Evolutionary conservation across 2,888 invertebrate genomes (phyloP).

Genomic region (Drosophila kambysellisi): DNA sequence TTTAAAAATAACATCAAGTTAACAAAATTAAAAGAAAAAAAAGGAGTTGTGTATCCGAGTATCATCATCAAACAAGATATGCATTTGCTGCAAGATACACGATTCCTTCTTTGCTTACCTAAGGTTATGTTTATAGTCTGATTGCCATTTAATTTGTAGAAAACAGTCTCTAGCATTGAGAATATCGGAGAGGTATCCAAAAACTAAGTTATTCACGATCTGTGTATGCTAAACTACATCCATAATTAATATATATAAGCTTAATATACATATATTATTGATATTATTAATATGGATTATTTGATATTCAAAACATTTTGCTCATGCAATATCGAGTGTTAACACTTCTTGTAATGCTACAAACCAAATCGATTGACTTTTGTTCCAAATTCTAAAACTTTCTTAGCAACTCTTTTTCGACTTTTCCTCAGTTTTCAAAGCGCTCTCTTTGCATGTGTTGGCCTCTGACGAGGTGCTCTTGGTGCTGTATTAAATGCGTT

Average conservation of each 20-base stretch:
- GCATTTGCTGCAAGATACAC: too few species aligned
- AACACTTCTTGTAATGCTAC: background rate
- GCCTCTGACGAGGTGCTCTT: slow-evolving; percentile 5
- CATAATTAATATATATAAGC: background rate
- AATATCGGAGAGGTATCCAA: background rate
- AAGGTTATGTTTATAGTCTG: background rate
- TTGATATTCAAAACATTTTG: background rate
- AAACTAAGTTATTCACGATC: background rate
- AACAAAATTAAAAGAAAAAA: background rate
- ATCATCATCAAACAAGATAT: background rate
- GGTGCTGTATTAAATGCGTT: slow-evolving; percentile 32
- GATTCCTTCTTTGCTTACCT: too few species aligned
- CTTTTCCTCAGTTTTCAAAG: background rate
- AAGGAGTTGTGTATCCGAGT: background rate
- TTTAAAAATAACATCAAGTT: too few species aligned
- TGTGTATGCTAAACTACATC: background rate
- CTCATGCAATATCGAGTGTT: background rate
- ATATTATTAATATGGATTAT: background rate
- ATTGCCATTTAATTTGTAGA: background rate
- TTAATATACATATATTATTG: too few species aligned
- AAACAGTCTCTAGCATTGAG: too few species aligned
- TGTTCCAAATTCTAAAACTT: background rate
- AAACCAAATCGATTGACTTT: background rate
- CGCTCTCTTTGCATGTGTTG: background rate
- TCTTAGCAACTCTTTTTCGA: background rate